Evolutionary conservation across 2,113 vertebrate species (phyloP).

Genomic region (Carassius auratus): DNA sequence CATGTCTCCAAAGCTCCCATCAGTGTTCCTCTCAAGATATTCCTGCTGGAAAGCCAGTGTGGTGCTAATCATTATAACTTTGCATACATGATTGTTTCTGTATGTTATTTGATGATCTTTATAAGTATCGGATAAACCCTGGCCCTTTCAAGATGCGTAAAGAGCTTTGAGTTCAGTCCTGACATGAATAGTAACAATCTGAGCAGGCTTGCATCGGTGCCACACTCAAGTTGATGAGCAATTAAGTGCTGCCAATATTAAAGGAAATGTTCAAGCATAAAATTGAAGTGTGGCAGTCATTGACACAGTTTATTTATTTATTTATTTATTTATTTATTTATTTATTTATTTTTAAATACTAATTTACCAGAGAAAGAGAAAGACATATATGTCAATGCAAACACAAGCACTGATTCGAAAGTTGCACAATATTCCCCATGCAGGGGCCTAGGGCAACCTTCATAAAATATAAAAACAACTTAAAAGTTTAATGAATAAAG

Average conservation of each 20-base stretch:
- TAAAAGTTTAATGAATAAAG: background rate
- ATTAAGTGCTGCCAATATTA: conserved; percentile 38
- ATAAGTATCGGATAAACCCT: background rate
- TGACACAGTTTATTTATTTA: conserved; percentile 24
- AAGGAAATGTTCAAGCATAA: conserved; percentile 42
- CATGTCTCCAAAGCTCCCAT: conserved; percentile 16
- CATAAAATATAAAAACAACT: background rate
- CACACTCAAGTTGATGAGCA: conserved; percentile 50
- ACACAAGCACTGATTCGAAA: background rate
- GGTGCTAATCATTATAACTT: conserved; percentile 35
- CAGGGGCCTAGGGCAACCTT: background rate
- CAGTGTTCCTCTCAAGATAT: conserved; percentile 21
- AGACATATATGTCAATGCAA: background rate
- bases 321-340: background rate
- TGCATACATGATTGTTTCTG: background rate
- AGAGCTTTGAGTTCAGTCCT: conserved; percentile 22
- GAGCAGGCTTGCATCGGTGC: conserved; percentile 37
- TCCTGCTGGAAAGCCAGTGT: conserved; percentile 25
- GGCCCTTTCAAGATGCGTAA: background rate
- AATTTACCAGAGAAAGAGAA: background rate
- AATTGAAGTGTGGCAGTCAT: conserved; percentile 29
- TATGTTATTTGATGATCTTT: conserved; percentile 21
- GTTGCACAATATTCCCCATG: background rate
- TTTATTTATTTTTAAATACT: conserved; percentile 1
- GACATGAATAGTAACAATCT: conserved; percentile 47